Percentiles rank a stretch among this genome's conserved stretches.
These are phyloP conservation scores for Eledone cirrhosa DNA, from an alignment of 2,888 invertebrate genomes.

Conservation along the genomic window DNA sequence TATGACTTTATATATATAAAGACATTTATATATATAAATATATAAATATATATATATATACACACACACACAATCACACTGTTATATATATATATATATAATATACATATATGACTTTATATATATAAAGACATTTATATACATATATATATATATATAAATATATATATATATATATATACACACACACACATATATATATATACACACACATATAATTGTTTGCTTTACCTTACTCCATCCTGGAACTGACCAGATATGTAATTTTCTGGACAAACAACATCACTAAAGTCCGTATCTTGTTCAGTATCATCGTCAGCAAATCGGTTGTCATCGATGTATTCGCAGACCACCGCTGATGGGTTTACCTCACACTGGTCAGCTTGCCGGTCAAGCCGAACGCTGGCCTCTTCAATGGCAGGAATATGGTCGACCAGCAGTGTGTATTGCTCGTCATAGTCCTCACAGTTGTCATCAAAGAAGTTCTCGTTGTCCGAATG, in stretches of 20 bases:
- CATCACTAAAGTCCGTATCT: conserved; percentile 12
- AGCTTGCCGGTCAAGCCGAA: conserved; percentile 49
- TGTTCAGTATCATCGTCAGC: conserved; percentile 35
- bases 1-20: no score
- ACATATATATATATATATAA: not conserved
- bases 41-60: not conserved
- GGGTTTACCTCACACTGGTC: conserved; percentile 55
- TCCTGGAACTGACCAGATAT: no score
- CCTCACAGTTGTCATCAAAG: conserved; percentile 60
- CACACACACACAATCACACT: not conserved
- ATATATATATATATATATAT: not conserved
- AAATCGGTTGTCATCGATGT: conserved; percentile 46
- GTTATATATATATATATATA: not conserved
- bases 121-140: not conserved
- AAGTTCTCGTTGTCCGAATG: conserved; percentile 58
- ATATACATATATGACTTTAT: not conserved
- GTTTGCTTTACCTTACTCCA: not conserved
- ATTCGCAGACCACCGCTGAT: conserved; percentile 43
- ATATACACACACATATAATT: not conserved
- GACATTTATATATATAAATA: not conserved
- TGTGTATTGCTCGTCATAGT: conserved; percentile 59
- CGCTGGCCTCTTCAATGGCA: conserved; percentile 53
- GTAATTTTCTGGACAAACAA: not conserved
- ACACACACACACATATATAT: not conserved
- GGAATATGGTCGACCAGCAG: conserved; percentile 50